phyloP scores from a whole-genome alignment of 2,113 vertebrate species.

The Nanorana parkeri region DNA sequence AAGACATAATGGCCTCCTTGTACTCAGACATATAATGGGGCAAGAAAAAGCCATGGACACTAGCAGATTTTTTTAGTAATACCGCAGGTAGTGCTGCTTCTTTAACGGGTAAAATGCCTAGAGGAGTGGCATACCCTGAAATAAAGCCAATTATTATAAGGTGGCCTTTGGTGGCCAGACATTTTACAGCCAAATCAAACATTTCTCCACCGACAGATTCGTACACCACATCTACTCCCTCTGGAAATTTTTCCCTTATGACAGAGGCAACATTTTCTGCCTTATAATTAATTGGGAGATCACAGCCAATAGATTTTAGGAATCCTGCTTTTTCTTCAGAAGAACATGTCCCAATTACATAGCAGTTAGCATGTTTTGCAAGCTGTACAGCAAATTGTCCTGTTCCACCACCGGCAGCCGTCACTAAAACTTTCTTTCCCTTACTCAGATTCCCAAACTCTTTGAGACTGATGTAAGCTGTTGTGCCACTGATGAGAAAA shows the following conservation, averaged over 20 bases:
- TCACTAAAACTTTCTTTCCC: slow-evolving; percentile 87
- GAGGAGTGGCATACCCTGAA: slow-evolving; percentile 83
- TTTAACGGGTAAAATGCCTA: slow-evolving; percentile 78
- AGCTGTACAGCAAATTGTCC: slow-evolving; percentile 93
- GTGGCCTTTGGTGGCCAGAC: slow-evolving; percentile 80
- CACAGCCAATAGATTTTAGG: slow-evolving; percentile 88
- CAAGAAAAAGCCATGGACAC: slow-evolving; percentile 87
- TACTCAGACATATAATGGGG: slow-evolving; percentile 83
- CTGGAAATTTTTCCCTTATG: slow-evolving; percentile 80
- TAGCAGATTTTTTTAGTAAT: slow-evolving; percentile 88
- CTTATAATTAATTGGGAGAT: slow-evolving; percentile 86
- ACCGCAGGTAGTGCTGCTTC: slow-evolving; percentile 79
- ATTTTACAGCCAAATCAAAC: slow-evolving; percentile 82
- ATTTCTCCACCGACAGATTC: slow-evolving; percentile 88
- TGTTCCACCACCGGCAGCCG: slow-evolving; percentile 87
- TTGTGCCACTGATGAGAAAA: slow-evolving; percentile 84
- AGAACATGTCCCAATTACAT: slow-evolving; percentile 90
- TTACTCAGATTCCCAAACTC: slow-evolving; percentile 81
- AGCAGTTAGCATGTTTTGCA: slow-evolving; percentile 86
- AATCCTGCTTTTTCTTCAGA: slow-evolving; percentile 85
- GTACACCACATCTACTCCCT: slow-evolving; percentile 87
- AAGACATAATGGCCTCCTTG: slow-evolving; percentile 76
- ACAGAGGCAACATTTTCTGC: slow-evolving; percentile 75
- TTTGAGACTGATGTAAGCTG: slow-evolving; percentile 86
- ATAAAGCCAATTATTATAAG: slow-evolving; percentile 91